Conservation (phyloP, 2,888 invertebrate species). For the Pilophorus perplexus region DNA sequence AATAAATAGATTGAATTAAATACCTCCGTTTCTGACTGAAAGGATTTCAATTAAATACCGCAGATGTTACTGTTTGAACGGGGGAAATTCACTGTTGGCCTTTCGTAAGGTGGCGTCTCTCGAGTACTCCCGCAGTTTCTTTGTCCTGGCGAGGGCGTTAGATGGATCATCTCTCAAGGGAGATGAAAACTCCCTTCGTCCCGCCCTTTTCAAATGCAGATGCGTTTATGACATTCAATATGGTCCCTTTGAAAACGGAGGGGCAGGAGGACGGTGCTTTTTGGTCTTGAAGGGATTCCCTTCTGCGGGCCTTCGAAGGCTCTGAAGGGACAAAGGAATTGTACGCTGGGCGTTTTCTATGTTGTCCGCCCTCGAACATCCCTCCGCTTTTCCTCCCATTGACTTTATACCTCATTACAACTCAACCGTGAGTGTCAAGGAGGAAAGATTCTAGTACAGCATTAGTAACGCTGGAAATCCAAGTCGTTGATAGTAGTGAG, state of each 20-base stretch:
- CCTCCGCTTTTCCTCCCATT: slow-evolving; percentile 14
- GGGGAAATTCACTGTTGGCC: slow-evolving; percentile 16
- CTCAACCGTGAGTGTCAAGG: slow-evolving; percentile 21
- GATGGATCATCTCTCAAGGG: slow-evolving; percentile 22
- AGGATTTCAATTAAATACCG: slow-evolving; percentile 9
- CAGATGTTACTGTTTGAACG: slow-evolving; percentile 31
- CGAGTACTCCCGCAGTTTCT: background rate
- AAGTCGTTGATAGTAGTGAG: too few species aligned
- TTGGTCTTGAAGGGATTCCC: slow-evolving; percentile 26
- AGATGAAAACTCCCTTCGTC: background rate
- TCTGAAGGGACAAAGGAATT: slow-evolving; percentile 10
- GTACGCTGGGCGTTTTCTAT: background rate
- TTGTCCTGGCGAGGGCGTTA: slow-evolving; percentile 14
- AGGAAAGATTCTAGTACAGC: too few species aligned
- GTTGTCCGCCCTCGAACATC: slow-evolving; percentile 8
- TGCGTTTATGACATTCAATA: slow-evolving; percentile 46
- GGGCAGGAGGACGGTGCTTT: slow-evolving; percentile 4
- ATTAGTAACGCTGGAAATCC: too few species aligned
- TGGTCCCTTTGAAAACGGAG: slow-evolving; percentile 37
- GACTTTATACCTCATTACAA: slow-evolving; percentile 39
- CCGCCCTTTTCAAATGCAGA: slow-evolving; percentile 43
- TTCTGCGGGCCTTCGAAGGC: background rate
- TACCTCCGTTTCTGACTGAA: background rate
- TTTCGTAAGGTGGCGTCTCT: slow-evolving; percentile 3
- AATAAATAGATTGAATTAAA: too few species aligned